Evolutionary conservation across 2,797 vertebrate genomes (phyloP), one percentile per base, ranked within the genome.

Genomic region (Dromococcyx pavoninus): DNA sequence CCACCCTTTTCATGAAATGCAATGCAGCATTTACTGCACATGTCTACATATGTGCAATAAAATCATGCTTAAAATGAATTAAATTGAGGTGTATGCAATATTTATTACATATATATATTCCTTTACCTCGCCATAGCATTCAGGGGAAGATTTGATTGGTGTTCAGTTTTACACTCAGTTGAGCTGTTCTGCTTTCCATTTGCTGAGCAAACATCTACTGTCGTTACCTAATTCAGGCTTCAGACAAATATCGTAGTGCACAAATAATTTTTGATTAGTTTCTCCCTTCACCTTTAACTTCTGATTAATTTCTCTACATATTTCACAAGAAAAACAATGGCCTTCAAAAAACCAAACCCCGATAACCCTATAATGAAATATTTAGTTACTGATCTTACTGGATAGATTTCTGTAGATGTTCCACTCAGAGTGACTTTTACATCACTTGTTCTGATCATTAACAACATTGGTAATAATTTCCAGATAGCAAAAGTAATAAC

Each of bases 121-220:
- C 43, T 79, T 64, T 48, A 54, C 62, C 7, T 76, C 2, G 4
- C 8, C 5, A 3, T 33, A 80, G 53, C 32, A 35, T 77, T 86
- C 44, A 37, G 61, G 30, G 14, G 35, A 18, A 19, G 53, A 39
- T 39, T 44, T 84, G 73, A 86, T 37, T 72, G 70, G 17, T 70
- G 57, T 57, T 71, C 44, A 73, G n/a, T 80, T 76, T 87, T 74
- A 32, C 25, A 77, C 57, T 91, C 57, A 72, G 44, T 73, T 88
- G 70, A 88, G 28, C 48, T 91, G 53, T 73, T 69, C 78, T 88
- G 19, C 18, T 86, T 93, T 96, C 87, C 78, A 33, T 61, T 86
- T 94, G 88, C 54, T 95, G 92, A 94, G 35, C 37, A 91, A 94
- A 86, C 50, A 93, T 66, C 88, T 94, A 67, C 64, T 93, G 32